Percentiles rank a stretch among this genome's conserved stretches.
phyloP scores from a whole-genome alignment of 2,888 invertebrate species.

The Aphodius sticticus region DNA sequence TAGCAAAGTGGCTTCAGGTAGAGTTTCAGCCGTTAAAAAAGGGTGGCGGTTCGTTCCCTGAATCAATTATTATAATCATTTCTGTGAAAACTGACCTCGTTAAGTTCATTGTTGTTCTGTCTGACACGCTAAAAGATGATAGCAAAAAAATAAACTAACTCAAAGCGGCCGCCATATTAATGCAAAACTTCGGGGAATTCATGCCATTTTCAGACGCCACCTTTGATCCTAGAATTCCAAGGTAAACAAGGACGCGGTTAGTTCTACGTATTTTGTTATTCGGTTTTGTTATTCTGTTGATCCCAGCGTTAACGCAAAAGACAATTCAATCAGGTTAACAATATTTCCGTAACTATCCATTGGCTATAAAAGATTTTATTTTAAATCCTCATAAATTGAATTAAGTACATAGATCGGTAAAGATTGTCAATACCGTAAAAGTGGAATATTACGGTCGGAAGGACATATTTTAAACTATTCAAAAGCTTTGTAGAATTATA shows the following conservation, averaged over 20 bases:
- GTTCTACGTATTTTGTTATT: not conserved
- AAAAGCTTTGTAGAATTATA: no score
- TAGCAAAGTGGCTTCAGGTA: not conserved
- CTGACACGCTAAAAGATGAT: not conserved
- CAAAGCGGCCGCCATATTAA: not conserved
- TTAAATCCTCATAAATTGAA: no score
- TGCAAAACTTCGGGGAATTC: not conserved
- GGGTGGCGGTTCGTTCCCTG: not conserved
- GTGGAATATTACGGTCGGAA: no score
- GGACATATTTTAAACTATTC: no score
- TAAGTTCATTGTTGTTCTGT: not conserved
- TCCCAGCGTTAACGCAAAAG: not conserved
- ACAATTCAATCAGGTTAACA: no score
- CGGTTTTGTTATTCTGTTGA: not conserved
- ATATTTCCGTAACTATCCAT: no score
- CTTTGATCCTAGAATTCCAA: not conserved
- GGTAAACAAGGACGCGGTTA: not conserved
- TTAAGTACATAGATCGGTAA: no score
- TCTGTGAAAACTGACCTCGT: not conserved
- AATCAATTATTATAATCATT: not conserved
- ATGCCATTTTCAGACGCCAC: not conserved
- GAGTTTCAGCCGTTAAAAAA: not conserved
- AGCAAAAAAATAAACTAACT: not conserved
- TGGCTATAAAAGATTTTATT: no score
- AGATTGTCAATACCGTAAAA: no score